phyloP scores from a whole-genome alignment of 1,140 invertebrate species.

The Homarus americanus region DNA sequence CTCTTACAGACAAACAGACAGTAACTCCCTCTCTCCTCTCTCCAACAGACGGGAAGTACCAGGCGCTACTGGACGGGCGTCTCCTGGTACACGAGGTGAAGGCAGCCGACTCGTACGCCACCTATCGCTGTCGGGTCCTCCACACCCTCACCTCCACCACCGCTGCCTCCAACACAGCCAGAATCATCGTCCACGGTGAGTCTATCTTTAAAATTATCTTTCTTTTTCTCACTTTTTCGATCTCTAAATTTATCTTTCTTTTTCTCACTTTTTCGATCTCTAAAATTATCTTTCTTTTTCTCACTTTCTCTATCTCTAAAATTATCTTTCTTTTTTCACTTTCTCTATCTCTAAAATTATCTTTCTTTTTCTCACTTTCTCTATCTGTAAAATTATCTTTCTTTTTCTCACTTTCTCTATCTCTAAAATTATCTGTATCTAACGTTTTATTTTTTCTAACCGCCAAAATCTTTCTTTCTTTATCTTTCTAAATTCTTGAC shows the following conservation, averaged over 20 bases:
- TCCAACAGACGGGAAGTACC: constrained; percentile 74
- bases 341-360: too few species aligned
- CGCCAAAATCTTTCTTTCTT: too few species aligned
- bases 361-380: too few species aligned
- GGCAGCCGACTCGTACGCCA: constrained; percentile 65
- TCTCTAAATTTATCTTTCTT: background rate
- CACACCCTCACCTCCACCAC: constrained; percentile 70
- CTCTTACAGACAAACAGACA: too few species aligned
- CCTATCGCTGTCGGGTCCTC: constrained; percentile 64
- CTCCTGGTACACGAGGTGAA: constrained; percentile 70
- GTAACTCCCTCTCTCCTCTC: too few species aligned
- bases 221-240: background rate
- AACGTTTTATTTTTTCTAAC: too few species aligned
- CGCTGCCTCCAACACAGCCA: constrained; percentile 68
- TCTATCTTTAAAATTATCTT: too few species aligned
- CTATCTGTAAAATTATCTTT: too few species aligned
- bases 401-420: too few species aligned
- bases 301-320: background rate
- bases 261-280: background rate
- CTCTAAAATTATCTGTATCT: too few species aligned
- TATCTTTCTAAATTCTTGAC: too few species aligned
- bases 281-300: background rate
- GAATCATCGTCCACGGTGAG: constrained; percentile 73
- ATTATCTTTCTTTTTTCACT: too few species aligned
- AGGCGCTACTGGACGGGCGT: constrained; percentile 61